Conservation (phyloP, 2,113 vertebrate genomes). For the Phycodurus eques region DNA sequence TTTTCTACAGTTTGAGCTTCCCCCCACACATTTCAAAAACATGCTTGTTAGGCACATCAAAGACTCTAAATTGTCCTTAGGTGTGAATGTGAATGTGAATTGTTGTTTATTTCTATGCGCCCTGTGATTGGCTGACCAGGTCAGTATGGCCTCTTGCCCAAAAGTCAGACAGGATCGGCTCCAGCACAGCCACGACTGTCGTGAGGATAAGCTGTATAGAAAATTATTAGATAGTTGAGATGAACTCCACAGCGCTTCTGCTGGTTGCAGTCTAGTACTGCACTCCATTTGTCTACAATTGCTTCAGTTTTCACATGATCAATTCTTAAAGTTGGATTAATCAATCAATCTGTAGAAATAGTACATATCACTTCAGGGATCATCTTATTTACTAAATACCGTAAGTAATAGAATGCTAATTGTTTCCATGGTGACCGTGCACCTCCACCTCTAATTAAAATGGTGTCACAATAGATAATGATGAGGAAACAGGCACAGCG, state of each 20-base stretch:
- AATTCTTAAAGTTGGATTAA: not conserved
- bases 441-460: conserved; percentile 40
- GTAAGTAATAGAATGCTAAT: conserved; percentile 14
- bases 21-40: not conserved
- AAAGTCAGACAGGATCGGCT: too few species aligned
- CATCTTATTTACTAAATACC: conserved; percentile 10
- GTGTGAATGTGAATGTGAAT: too few species aligned
- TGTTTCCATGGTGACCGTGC: conserved; percentile 29
- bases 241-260: not conserved
- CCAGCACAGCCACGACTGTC: too few species aligned
- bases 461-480: conserved; percentile 18
- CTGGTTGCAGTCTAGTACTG: not conserved
- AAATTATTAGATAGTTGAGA: not conserved
- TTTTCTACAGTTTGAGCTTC: not conserved
- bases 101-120: too few species aligned
- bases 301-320: not conserved
- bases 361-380: not conserved
- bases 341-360: not conserved
- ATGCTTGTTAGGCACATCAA: not conserved
- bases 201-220: too few species aligned
- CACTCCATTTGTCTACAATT: not conserved
- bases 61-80: not conserved
- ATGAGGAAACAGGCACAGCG: conserved; percentile 39
- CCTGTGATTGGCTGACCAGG: not conserved
- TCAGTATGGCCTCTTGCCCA: too few species aligned